Conservation (phyloP, 2,797 vertebrate genomes). For the Parotocinclus haroldoi region DNA sequence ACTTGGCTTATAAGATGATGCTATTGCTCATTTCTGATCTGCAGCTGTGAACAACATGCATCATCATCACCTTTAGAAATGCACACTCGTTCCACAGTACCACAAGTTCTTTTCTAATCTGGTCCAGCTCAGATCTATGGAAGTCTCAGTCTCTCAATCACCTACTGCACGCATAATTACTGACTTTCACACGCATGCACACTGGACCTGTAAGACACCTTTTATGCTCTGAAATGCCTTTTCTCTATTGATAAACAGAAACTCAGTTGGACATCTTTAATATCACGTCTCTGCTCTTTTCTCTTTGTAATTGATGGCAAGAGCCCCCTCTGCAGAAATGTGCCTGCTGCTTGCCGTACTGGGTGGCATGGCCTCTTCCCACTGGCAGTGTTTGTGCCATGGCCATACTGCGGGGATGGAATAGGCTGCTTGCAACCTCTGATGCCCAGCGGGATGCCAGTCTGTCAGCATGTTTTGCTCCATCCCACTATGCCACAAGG, state of each 20-base stretch:
- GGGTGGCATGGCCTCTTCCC: constrained; percentile 43
- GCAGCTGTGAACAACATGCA: too few relatives aligned
- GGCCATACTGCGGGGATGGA: constrained; percentile 40
- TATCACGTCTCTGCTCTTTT: constrained; percentile 37
- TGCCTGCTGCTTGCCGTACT: constrained; percentile 41
- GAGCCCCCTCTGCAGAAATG: constrained; percentile 36
- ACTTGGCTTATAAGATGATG: too few relatives aligned
- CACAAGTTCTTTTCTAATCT: too few relatives aligned
- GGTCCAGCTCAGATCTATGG: too few relatives aligned
- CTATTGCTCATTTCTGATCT: too few relatives aligned
- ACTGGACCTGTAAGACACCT: constrained; percentile 24
- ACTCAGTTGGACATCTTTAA: constrained; percentile 39
- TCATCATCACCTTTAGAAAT: too few relatives aligned
- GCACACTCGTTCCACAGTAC: too few relatives aligned
- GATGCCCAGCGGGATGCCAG: constrained; percentile 47
- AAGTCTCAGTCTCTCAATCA: too few relatives aligned
- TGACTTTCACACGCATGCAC: constrained; percentile 30
- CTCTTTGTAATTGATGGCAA: constrained; percentile 37
- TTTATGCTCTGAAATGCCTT: constrained; percentile 17
- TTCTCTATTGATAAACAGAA: constrained; percentile 35
- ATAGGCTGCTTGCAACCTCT: constrained; percentile 37
- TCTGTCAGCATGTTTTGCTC: constrained; percentile 44
- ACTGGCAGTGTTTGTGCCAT: constrained; percentile 45
- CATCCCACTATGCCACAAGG: constrained; percentile 36
- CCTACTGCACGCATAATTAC: neutral